Base-by-base conservation (phyloP, 2,113 vertebrate genomes). In the Atrichornis clamosus region DNA sequence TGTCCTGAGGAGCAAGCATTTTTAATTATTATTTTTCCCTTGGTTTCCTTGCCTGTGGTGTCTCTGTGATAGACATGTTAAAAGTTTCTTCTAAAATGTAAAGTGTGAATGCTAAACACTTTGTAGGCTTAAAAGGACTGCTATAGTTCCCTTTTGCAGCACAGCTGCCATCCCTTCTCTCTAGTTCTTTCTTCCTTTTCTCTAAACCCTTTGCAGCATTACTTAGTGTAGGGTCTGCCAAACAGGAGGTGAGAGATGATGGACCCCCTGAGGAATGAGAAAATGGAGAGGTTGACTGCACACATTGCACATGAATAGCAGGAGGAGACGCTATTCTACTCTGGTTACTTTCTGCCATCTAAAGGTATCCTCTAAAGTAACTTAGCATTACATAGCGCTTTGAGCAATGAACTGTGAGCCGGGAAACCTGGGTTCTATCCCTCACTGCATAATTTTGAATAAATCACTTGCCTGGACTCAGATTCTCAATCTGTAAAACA, bases 201-300 rank as follows among this genome's bases (percentile, higher is more conserved):
- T 87, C 56, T 94, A 94, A 93, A 82, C 69, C 64, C 92, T 83
- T 69, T 76, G 86, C 90, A 89, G 82, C 78, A 95, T 95, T 95
- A 93, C 95, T 95, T 88, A 95, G 91, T 18, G 37, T 78, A 93
- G 93, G 75, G 78, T 87, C 86, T 97, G 94, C 81, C 88, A 97
- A 94, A 97, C 81, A 96, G 93, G 95, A 97, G 89, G 90, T 96
- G 93, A 96, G 94, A 97, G 96, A 96, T 96, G 96, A 96, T 96
- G 95, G 97, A 95, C 95, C 93, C 94, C 97, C 97, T 96, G 95
- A 94, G 95, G 95, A 96, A 94, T 87, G 93, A 96, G 90, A 94
- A 96, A 97, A 96, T 97, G 89, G 93, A 96, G 87, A 86, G 93
- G 84, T 3, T 94, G 90, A 94, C 90, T 91, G 81, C 89, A 95